Conservation (phyloP, 2,888 invertebrate species). For the Cenopis cana region DNA sequence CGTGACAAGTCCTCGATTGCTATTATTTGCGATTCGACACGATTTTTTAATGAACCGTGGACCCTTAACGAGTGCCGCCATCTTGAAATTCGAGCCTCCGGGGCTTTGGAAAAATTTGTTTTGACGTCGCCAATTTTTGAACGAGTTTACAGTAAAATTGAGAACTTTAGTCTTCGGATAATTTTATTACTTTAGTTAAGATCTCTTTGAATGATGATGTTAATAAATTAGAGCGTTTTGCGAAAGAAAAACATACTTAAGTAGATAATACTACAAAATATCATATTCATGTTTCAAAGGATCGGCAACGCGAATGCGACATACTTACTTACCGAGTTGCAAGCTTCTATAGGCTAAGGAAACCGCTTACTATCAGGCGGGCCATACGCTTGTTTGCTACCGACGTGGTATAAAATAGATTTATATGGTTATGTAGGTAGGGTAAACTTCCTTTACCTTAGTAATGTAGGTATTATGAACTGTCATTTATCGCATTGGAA, state of each 20-base stretch:
- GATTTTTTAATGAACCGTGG: constrained; percentile 79
- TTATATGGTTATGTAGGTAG: too few species aligned
- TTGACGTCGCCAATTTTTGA: constrained; percentile 26
- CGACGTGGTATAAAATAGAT: too few species aligned
- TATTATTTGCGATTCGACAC: constrained; percentile 82
- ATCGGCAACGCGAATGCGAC: too few species aligned
- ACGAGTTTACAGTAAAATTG: constrained; percentile 8
- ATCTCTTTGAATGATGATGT: constrained; percentile 7
- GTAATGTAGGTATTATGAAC: too few species aligned
- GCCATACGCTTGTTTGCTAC: too few species aligned
- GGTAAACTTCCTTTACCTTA: too few species aligned
- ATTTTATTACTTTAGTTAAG: constrained; percentile 7
- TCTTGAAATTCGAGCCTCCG: constrained; percentile 38
- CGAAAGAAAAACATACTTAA: background rate
- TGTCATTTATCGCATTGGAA: too few species aligned
- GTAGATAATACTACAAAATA: too few species aligned
- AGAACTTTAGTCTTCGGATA: constrained; percentile 17
- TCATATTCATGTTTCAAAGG: too few species aligned
- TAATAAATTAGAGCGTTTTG: background rate
- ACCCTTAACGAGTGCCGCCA: constrained; percentile 55
- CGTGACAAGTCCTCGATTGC: constrained; percentile 62
- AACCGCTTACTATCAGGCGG: too few species aligned
- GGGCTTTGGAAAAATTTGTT: constrained; percentile 31
- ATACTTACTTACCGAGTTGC: too few species aligned
- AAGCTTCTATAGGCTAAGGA: too few species aligned